phyloP scores from a whole-genome alignment of 2,797 vertebrate genomes.

The Sphenopsis melanotis region DNA sequence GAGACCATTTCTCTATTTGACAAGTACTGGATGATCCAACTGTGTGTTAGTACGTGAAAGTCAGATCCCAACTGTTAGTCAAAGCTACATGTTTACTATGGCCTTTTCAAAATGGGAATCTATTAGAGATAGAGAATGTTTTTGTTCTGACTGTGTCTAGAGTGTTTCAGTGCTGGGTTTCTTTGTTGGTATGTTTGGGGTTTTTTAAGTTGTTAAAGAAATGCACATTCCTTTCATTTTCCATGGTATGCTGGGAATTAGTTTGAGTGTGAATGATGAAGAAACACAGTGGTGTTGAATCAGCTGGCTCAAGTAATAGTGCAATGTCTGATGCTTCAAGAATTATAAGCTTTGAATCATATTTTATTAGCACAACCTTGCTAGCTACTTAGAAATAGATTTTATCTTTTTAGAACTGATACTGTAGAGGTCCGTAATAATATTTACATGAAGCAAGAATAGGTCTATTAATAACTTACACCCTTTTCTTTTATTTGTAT shows the following conservation, averaged over 20 bases:
- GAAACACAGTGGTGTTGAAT: conserved; percentile 71
- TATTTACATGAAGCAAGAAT: conserved; percentile 77
- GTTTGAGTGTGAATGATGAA: conserved; percentile 77
- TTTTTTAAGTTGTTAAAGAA: conserved; percentile 76
- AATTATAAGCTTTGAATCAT: conserved; percentile 77
- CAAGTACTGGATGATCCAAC: conserved; percentile 59
- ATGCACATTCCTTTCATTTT: conserved; percentile 69
- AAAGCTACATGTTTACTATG: conserved; percentile 55
- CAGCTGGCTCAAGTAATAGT: conserved; percentile 79
- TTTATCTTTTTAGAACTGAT: conserved; percentile 82
- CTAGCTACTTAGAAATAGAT: conserved; percentile 83
- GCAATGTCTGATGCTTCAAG: conserved; percentile 82
- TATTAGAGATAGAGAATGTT: conserved; percentile 55
- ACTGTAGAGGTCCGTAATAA: conserved; percentile 79
- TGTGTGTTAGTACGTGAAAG: conserved; percentile 42
- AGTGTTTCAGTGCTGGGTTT: conserved; percentile 68
- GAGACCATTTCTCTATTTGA: conserved; percentile 59
- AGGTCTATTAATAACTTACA: conserved; percentile 75
- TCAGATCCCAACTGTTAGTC: conserved; percentile 41
- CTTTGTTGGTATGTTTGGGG: conserved; percentile 12
- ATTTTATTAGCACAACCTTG: conserved; percentile 87
- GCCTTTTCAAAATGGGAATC: conserved; percentile 61
- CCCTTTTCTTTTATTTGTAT: conserved; percentile 76
- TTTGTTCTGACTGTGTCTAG: conserved; percentile 84
- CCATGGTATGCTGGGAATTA: conserved; percentile 68